These are phyloP conservation scores for Ormia ochracea DNA, from an alignment of 2,888 invertebrate species.

Conservation along the genomic window DNA sequence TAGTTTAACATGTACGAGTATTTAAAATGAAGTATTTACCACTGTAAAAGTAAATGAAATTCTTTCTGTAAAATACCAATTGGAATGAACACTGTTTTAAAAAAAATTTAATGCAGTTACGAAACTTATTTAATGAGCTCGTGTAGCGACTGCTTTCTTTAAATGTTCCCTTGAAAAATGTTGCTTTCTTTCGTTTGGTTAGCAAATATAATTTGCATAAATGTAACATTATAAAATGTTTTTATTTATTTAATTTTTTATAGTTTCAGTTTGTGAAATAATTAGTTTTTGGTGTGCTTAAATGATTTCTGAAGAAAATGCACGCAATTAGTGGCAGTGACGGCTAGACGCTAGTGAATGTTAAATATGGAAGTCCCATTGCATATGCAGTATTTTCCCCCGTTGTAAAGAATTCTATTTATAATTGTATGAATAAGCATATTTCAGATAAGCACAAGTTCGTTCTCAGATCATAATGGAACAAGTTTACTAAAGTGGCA, in stretches of 20 bases:
- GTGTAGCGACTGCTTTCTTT: slow-evolving; percentile 6
- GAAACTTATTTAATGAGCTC: slow-evolving; percentile 10
- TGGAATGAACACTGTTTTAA: not conserved
- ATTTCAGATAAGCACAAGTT: not conserved
- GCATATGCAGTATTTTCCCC: not conserved
- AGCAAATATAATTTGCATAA: slow-evolving; percentile 30
- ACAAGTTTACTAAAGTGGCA: too few species aligned
- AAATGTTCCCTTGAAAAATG: slow-evolving; percentile 19
- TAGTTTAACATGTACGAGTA: too few species aligned
- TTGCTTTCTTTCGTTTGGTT: not conserved
- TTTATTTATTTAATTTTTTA: not conserved
- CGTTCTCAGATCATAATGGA: not conserved
- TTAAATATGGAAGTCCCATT: slow-evolving; percentile 26
- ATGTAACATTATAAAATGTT: slow-evolving; percentile 17
- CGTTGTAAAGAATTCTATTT: not conserved
- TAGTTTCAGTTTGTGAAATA: slow-evolving; percentile 45
- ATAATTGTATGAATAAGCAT: not conserved
- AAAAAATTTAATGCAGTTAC: not conserved
- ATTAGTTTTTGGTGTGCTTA: slow-evolving; percentile 45
- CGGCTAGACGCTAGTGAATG: slow-evolving; percentile 43
- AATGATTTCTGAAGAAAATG: slow-evolving; percentile 51
- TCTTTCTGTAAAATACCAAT: not conserved
- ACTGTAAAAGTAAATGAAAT: too few species aligned
- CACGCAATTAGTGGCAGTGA: slow-evolving; percentile 51
- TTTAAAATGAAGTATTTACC: too few species aligned